A percentile compares a stretch with the other conserved stretches of the same genome.
phyloP scores from a whole-genome alignment of 2,888 invertebrate species.

The Pinctada fucata region DNA sequence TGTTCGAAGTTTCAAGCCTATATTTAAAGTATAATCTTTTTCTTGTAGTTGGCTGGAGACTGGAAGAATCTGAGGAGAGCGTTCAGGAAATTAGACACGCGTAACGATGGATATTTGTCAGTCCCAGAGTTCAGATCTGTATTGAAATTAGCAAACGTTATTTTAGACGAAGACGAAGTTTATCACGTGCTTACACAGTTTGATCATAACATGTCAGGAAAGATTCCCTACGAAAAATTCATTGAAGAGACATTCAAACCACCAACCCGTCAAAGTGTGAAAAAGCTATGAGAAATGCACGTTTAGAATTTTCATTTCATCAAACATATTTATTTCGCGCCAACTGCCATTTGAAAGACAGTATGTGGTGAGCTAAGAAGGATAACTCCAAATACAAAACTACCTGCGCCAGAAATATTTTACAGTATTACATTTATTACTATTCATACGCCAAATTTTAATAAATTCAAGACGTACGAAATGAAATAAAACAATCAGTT shows the following conservation, averaged over 20 bases:
- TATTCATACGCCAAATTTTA: no score
- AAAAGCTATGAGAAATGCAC: slow-evolving; percentile 37
- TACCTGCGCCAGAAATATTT: no score
- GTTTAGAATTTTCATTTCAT: not conserved
- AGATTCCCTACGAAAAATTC: slow-evolving; percentile 72
- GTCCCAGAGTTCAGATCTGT: slow-evolving; percentile 75
- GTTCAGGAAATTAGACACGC: slow-evolving; percentile 72
- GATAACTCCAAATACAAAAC: no score
- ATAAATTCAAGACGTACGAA: no score
- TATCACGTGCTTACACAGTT: slow-evolving; percentile 74
- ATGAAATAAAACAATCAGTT: no score
- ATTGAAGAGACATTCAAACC: slow-evolving; percentile 72
- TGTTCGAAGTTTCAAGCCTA: no score
- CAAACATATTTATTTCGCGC: not conserved
- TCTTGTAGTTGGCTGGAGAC: slow-evolving; percentile 71
- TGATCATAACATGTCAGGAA: slow-evolving; percentile 73
- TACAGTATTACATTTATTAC: no score
- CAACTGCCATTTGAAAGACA: not conserved
- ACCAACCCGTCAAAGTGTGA: slow-evolving; percentile 62
- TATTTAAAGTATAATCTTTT: not conserved
- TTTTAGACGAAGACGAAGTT: slow-evolving; percentile 75
- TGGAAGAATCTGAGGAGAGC: slow-evolving; percentile 75
- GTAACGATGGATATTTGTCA: slow-evolving; percentile 69
- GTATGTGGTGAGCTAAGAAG: no score
- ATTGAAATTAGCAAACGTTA: slow-evolving; percentile 73